Evolutionary conservation across 2,888 invertebrate genomes (phyloP).

Genomic region (Ephialtes manifestator): DNA sequence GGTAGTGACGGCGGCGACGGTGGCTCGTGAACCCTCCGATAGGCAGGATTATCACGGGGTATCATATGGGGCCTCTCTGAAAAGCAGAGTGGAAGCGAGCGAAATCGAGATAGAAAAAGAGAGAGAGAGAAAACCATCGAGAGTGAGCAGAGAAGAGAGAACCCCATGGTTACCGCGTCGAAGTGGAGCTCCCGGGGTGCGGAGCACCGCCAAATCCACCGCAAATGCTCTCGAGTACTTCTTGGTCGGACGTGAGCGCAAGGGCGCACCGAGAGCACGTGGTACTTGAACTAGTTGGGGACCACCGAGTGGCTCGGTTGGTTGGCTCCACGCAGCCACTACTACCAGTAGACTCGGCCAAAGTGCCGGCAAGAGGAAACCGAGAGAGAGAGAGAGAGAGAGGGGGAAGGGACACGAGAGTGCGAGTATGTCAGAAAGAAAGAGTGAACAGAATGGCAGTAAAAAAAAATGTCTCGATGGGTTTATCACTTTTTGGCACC

Average conservation of each 20-base stretch:
- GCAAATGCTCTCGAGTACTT: conserved; percentile 85
- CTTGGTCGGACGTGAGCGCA: conserved; percentile 85
- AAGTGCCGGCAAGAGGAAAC: conserved; percentile 61
- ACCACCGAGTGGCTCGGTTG: conserved; percentile 82
- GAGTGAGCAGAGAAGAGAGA: conserved; percentile 67
- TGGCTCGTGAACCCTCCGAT: conserved; percentile 72
- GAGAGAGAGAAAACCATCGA: conserved; percentile 44
- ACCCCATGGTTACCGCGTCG: conserved; percentile 77
- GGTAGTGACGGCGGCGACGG: conserved; percentile 48
- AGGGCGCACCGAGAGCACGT: conserved; percentile 83
- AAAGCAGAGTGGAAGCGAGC: conserved; percentile 50
- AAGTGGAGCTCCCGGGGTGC: conserved; percentile 78
- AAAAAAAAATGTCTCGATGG: conserved; percentile 52
- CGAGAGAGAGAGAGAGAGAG: conserved; percentile 8
- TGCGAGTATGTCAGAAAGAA: conserved; percentile 46
- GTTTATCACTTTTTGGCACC: conserved; percentile 36
- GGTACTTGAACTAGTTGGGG: conserved; percentile 86
- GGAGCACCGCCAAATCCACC: conserved; percentile 85
- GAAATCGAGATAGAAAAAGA: conserved; percentile 52
- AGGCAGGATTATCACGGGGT: conserved; percentile 81
- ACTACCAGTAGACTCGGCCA: conserved; percentile 62
- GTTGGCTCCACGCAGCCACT: conserved; percentile 72
- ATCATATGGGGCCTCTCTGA: conserved; percentile 84
- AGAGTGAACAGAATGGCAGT: conserved; percentile 30
- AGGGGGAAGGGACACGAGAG: conserved; percentile 14